Percentiles rank a stretch among this genome's conserved stretches.
Evolutionary conservation across 2,888 invertebrate species (phyloP).

Genomic region (Pediacus dermestoides): DNA sequence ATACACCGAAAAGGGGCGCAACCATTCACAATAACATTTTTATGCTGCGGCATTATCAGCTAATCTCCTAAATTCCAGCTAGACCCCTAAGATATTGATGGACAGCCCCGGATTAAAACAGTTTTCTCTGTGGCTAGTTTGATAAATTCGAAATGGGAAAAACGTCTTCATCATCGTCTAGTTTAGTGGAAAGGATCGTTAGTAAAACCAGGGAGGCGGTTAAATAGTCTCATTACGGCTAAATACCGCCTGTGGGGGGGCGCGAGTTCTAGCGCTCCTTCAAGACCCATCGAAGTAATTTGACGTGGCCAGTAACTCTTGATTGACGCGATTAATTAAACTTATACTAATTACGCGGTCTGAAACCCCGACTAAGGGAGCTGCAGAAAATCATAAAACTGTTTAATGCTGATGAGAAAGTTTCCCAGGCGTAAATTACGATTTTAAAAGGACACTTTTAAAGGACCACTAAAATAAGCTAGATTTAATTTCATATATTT

Average conservation of each 20-base stretch:
- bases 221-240: constrained; percentile 13
- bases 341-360: constrained; percentile 28
- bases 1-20: too few relatives aligned
- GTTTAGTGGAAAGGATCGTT: constrained; percentile 14
- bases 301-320: constrained; percentile 22
- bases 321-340: constrained; percentile 31
- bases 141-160: constrained; percentile 14
- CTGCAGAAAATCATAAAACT: constrained; percentile 23
- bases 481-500: too few relatives aligned
- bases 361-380: constrained; percentile 11
- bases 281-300: constrained; percentile 15
- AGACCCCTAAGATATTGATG: too few relatives aligned
- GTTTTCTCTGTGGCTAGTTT: neutral
- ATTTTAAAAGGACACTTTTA: too few relatives aligned
- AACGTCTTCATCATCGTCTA: constrained; percentile 16
- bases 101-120: too few relatives aligned
- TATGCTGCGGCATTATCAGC: too few relatives aligned
- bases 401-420: constrained; percentile 23
- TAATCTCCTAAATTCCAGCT: too few relatives aligned
- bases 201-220: constrained; percentile 11
- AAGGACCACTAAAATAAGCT: too few relatives aligned
- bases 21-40: too few relatives aligned
- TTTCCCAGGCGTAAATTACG: too few relatives aligned
- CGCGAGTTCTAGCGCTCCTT: neutral
- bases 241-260: constrained; percentile 11